Conservation (phyloP, 2,113 vertebrate species). For the Pachycephala philippinensis region DNA sequence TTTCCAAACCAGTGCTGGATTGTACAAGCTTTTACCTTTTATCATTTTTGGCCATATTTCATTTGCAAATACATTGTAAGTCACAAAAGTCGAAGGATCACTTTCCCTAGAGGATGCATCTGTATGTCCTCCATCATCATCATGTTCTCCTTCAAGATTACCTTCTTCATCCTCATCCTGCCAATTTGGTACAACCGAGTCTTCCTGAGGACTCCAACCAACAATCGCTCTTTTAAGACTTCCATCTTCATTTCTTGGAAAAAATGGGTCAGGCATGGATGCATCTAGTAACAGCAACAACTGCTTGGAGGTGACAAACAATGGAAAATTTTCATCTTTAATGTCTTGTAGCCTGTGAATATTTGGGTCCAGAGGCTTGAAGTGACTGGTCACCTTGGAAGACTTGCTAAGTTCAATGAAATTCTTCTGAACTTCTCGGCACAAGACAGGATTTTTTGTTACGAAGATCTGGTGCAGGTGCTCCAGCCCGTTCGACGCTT, state of each 20-base stretch:
- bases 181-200: constrained; percentile 63
- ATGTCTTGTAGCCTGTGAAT: constrained; percentile 77
- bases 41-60: constrained; percentile 81
- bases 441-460: constrained; percentile 82
- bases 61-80: constrained; percentile 70
- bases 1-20: constrained; percentile 80
- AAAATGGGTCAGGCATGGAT: constrained; percentile 77
- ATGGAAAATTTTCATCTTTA: constrained; percentile 76
- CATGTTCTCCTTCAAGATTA: constrained; percentile 46
- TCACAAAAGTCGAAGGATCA: constrained; percentile 74
- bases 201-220: constrained; percentile 77
- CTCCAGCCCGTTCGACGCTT: constrained; percentile 41
- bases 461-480: constrained; percentile 80
- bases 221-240: constrained; percentile 73
- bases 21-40: constrained; percentile 78
- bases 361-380: constrained; percentile 68
- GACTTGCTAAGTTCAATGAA: constrained; percentile 81
- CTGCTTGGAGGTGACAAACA: constrained; percentile 79
- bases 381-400: constrained; percentile 74
- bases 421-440: constrained; percentile 79
- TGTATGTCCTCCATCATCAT: constrained; percentile 54
- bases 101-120: constrained; percentile 45
- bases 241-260: constrained; percentile 79
- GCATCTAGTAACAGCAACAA: constrained; percentile 77
- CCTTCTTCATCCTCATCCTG: constrained; percentile 72